phyloP scores from a whole-genome alignment of 2,113 vertebrate genomes.

The Caranx melampygus region DNA sequence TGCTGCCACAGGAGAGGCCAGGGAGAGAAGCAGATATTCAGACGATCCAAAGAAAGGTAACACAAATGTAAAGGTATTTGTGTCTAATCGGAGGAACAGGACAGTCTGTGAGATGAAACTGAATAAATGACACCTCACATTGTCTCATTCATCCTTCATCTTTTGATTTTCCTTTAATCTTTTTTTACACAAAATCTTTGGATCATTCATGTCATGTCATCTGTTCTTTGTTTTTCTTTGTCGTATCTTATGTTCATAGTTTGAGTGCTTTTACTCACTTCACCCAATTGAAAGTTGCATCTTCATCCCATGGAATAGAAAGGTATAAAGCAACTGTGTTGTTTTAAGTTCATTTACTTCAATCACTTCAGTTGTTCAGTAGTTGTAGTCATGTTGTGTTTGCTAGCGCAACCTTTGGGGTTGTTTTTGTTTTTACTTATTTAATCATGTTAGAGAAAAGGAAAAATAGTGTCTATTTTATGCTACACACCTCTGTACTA shows the following conservation, averaged over 20 bases:
- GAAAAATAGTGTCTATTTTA: not conserved
- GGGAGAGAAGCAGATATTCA: slow-evolving; percentile 77
- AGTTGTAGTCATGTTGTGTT: not conserved
- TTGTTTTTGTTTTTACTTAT: not conserved
- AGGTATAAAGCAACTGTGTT: slow-evolving; percentile 87
- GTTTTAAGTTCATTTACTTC: not conserved
- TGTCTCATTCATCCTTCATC: slow-evolving; percentile 29
- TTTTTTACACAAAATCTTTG: slow-evolving; percentile 21
- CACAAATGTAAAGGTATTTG: not conserved
- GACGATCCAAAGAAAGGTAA: slow-evolving; percentile 84
- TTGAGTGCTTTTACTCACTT: slow-evolving; percentile 93
- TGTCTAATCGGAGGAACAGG: not conserved
- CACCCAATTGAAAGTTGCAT: slow-evolving; percentile 96
- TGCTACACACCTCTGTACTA: not conserved
- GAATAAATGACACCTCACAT: not conserved
- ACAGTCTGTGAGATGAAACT: not conserved
- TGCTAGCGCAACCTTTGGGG: not conserved
- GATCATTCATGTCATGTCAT: slow-evolving; percentile 49
- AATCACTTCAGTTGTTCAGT: slow-evolving; percentile 13
- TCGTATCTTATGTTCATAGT: slow-evolving; percentile 91
- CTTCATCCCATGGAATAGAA: slow-evolving; percentile 98
- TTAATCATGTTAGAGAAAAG: not conserved
- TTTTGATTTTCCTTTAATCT: slow-evolving; percentile 30
- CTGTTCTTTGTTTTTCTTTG: slow-evolving; percentile 63
- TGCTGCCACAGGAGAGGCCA: slow-evolving; percentile 76